phyloP scores from a whole-genome alignment of 2,113 vertebrate genomes.

The Sander vitreus region DNA sequence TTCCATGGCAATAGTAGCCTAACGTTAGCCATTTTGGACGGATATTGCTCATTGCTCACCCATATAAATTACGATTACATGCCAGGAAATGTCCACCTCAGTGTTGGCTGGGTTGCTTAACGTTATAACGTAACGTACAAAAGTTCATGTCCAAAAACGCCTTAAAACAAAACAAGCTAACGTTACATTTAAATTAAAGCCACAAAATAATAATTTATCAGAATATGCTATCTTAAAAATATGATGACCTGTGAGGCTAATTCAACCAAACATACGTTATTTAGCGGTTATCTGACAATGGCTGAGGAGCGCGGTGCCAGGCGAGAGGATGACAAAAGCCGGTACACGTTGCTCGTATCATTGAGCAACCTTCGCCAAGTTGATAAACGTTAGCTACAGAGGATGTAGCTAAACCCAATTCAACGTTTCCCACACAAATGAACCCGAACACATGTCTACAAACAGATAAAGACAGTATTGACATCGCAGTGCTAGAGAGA shows the following conservation, averaged over 20 bases:
- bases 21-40: background rate
- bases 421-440: conserved; percentile 13
- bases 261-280: too few species aligned
- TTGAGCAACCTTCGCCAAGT: conserved; percentile 11
- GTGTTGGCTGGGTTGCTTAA: background rate
- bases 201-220: background rate
- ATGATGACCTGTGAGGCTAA: background rate
- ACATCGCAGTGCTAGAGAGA: conserved; percentile 25
- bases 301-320: conserved; percentile 2
- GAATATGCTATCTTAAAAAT: background rate
- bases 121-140: background rate
- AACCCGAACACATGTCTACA: background rate
- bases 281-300: background rate
- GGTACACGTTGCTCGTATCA: conserved; percentile 20
- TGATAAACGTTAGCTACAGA: conserved; percentile 24
- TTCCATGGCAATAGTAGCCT: background rate
- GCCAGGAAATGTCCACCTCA: too few species aligned
- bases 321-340: conserved; percentile 44
- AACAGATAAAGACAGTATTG: conserved; percentile 44
- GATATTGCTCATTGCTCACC: background rate
- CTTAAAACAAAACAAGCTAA: too few species aligned
- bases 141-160: background rate
- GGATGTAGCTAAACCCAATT: conserved; percentile 21
- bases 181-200: background rate
- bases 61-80: background rate